Conservation (phyloP, 2,113 vertebrate species). For the Echinops telfairi region DNA sequence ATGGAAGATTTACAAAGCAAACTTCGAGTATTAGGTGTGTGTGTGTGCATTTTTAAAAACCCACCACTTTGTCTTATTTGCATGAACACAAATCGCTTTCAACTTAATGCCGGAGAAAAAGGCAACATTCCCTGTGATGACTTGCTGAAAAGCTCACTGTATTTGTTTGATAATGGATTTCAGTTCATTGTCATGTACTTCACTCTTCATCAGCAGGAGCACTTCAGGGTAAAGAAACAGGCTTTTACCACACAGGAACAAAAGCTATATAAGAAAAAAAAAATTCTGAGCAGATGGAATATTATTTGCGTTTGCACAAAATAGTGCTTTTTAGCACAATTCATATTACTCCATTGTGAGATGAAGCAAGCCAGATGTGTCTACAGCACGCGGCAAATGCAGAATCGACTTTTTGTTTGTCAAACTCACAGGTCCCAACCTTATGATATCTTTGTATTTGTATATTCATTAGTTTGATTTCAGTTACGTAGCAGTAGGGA, state of each 20-base stretch:
- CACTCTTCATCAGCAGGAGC: constrained; percentile 85
- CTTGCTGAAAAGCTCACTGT: constrained; percentile 85
- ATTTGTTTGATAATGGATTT: constrained; percentile 89
- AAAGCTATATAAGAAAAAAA: constrained; percentile 80
- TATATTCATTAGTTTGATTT: constrained; percentile 80
- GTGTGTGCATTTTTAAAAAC: constrained; percentile 2
- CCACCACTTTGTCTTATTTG: constrained; percentile 81
- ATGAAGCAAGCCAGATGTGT: constrained; percentile 79
- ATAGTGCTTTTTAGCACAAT: constrained; percentile 78
- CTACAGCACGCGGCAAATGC: constrained; percentile 64
- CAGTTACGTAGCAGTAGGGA: constrained; percentile 67
- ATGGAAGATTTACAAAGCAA: constrained; percentile 82
- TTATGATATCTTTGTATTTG: constrained; percentile 73
- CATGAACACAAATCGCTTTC: constrained; percentile 83
- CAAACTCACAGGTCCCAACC: constrained; percentile 74
- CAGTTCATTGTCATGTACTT: constrained; percentile 84
- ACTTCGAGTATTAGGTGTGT: constrained; percentile 61
- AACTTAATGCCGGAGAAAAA: constrained; percentile 84
- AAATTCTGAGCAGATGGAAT: constrained; percentile 79
- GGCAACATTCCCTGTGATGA: constrained; percentile 83
- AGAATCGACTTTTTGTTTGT: constrained; percentile 71
- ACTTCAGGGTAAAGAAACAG: constrained; percentile 81
- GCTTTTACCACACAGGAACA: constrained; percentile 86
- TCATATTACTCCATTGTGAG: constrained; percentile 78
- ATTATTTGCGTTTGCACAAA: constrained; percentile 87